phyloP scores from a whole-genome alignment of 2,797 vertebrate species.

The Cheirogaleus major region DNA sequence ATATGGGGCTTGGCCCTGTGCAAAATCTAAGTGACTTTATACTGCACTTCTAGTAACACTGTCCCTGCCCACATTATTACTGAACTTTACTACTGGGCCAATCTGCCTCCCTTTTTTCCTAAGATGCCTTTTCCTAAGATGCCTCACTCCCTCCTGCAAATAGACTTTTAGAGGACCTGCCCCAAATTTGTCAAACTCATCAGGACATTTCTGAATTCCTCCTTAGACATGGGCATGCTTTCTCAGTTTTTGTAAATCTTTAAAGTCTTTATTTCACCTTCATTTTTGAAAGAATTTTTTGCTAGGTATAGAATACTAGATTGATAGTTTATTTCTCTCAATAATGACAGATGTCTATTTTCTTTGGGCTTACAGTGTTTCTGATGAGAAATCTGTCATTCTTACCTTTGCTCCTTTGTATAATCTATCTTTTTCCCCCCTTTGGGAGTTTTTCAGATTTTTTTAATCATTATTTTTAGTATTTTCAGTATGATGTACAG shows the following conservation, averaged over 20 bases:
- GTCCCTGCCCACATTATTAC: no score
- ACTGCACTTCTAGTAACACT: neutral
- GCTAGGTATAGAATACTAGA: neutral
- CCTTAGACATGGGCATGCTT: neutral
- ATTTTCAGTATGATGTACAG: neutral
- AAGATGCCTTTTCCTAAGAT: neutral
- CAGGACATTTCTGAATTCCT: neutral
- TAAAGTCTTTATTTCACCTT: neutral
- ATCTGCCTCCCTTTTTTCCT: neutral
- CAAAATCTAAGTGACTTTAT: neutral
- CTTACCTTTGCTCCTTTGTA: neutral
- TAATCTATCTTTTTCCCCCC: neutral
- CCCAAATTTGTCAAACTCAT: neutral
- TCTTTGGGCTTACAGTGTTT: neutral
- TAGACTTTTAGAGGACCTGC: neutral
- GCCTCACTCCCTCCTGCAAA: neutral
- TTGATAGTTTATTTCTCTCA: neutral
- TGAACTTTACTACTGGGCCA: neutral
- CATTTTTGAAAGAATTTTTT: constrained; percentile 23
- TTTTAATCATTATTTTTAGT: constrained; percentile 17
- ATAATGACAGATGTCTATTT: neutral
- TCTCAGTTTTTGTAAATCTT: neutral
- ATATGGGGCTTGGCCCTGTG: neutral
- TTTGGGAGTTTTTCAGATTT: neutral
- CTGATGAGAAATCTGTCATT: neutral